Evolutionary conservation across 2,113 vertebrate species (phyloP).

Genomic region (Dicrurus megarhynchus): DNA sequence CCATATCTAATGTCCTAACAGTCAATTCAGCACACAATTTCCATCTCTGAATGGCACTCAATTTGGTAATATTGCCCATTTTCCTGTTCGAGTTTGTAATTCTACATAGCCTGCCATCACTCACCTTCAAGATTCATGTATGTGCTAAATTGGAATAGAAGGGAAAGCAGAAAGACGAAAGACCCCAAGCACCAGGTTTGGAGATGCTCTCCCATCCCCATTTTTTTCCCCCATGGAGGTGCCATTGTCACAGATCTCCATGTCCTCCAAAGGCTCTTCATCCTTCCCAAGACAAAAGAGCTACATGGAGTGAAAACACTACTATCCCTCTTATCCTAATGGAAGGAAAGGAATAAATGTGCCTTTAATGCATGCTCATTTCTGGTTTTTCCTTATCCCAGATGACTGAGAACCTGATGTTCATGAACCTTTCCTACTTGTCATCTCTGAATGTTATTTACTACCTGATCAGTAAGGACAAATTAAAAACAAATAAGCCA

Average conservation of each 20-base stretch:
- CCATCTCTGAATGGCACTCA: background rate
- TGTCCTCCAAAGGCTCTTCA: background rate
- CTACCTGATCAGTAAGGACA: background rate
- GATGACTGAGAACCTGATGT: background rate
- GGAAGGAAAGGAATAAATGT: background rate
- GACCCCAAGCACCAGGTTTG: background rate
- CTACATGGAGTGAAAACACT: background rate
- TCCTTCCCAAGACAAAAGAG: background rate
- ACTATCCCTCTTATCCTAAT: background rate
- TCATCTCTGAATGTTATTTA: background rate
- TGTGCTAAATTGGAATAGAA: background rate
- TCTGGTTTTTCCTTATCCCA: background rate
- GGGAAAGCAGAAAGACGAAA: background rate
- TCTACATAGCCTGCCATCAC: background rate
- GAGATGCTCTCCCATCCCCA: background rate
- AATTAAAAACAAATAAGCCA: background rate
- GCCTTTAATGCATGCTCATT: background rate
- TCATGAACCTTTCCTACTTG: background rate
- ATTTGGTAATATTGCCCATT: background rate
- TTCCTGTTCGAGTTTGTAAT: background rate
- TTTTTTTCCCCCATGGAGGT: fast-evolving
- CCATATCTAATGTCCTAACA: background rate
- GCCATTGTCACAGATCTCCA: background rate
- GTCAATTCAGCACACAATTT: background rate
- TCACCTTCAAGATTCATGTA: background rate